Evolutionary conservation across 2,113 vertebrate species (phyloP), one percentile per base, ranked within the genome.

Genomic region (Jacana jacana): DNA sequence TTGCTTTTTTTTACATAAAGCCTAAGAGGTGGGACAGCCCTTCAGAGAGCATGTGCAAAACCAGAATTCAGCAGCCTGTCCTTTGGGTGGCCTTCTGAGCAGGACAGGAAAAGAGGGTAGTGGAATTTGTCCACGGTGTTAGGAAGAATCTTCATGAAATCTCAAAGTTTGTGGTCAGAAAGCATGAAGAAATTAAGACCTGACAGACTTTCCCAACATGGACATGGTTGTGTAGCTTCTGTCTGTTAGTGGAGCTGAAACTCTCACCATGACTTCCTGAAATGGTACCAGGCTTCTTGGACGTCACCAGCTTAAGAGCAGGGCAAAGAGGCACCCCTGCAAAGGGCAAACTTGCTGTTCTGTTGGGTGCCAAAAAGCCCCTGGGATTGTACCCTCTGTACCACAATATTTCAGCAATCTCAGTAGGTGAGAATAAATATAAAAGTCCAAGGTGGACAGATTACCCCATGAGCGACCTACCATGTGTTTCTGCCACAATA

Each of bases 171-270:
- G 24, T 66, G 57, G 17, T 22, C 20, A 52, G 65, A 71, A 54
- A 39, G 24, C 13, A 35, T 27, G 37, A 79, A 68, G 31, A 92
- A 69, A 54, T 35, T 1, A 75, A 83, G n/a, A 30, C 22, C 17
- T 49, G 16, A 55, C 15, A 78, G 27, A 37, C 30, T 66, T 84
- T 39, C 16, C 18, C 39, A 79, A 3, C 0, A 0, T 15, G 4
- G 13, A 15, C 7, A 10, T 25, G 3, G 37, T 24, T 48, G 12
- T 49, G 71, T 52, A 57, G 58, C 44, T 88, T 69, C 44, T 20
- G 5, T 11, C 4, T 70, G 6, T 73, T 65, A 31, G 22, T 63
- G 25, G 73, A 81, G 27, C 39, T 55, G 55, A 49, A 73, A 55
- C 37, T 54, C 77, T 80, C 72, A 69, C 3, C 30, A 7, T 46